Conservation (phyloP, 2,113 vertebrate species). For the Cygnus atratus region DNA sequence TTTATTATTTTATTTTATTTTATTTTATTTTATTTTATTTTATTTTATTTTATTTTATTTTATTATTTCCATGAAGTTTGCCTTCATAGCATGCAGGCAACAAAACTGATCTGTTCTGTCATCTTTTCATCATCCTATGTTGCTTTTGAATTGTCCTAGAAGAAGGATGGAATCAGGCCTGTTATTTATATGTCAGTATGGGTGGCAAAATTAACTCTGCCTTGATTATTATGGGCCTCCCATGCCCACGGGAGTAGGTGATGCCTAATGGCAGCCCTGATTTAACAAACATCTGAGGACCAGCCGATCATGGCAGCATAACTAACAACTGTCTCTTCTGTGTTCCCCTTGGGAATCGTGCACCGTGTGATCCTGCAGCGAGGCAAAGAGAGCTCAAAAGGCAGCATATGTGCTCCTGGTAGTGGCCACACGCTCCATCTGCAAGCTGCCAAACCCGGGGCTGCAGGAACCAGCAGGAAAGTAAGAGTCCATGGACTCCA, state of each 20-base stretch:
- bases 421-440: not conserved
- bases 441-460: not conserved
- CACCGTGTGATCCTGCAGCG: not conserved
- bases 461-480: not conserved
- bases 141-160: not conserved
- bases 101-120: not conserved
- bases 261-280: not conserved
- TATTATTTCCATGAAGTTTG: not conserved
- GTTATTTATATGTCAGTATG: constrained; percentile 25
- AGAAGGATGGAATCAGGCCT: not conserved
- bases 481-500: not conserved
- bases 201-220: not conserved
- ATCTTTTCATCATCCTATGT: not conserved
- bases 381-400: not conserved
- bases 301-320: accelerated
- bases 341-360: not conserved
- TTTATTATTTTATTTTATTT: not conserved
- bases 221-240: not conserved
- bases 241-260: constrained; percentile 7
- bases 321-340: not conserved
- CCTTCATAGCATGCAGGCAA: not conserved
- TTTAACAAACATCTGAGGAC: not conserved
- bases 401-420: not conserved
- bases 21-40: not conserved
- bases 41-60: not conserved